Base-by-base conservation (phyloP, 1,140 invertebrate species). In the Tetramorium alpestre region DNA sequence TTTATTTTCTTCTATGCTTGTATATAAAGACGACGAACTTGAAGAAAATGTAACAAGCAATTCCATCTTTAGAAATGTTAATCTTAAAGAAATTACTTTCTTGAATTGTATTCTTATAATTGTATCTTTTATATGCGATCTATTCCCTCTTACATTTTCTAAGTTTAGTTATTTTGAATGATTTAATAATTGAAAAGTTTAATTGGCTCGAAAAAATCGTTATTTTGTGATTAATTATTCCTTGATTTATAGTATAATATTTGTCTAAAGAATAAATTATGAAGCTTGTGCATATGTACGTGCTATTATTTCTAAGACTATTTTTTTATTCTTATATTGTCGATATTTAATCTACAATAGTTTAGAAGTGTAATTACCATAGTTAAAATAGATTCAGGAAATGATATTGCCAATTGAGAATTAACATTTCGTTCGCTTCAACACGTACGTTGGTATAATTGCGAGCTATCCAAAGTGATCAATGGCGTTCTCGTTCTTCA, bases 381-480 rank as follows among this genome's bases (percentile, higher is more conserved):
- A 44, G 22, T 1, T 47, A 5, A 22, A n/a, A n/a, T 38, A 67
- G 13, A 18, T 72, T 18, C 47, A 41, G 51, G 25, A 82, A 82
- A 73, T 56, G 64, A 38, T 44, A 25, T 13, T 13, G 25, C 25
- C 54, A n/a, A 41, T 84, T 28, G 51, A 72, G 51, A 25, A 44
- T 81, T 58, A 82, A 72, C 51, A 58, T 82, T 82, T 82, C 41
- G 67, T 72, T 64, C 18, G 47, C n/a, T 69, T 41, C 25, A 70
- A 47, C 65, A 41, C 51, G 13, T 38, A 58, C 80, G 25, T 22
- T 22, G 38, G 64, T 58, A 60, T 73, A 73, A 82, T 82, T 73
- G 69, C 80, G 41, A 28, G 22, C 80, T 58, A 82, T 72, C 80
- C 80, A 38, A 75, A 28, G 13, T 84, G 80, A 84, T 73, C 69